Base-by-base conservation (phyloP, 2,797 vertebrate genomes). In the Epinephelus awoara region DNA sequence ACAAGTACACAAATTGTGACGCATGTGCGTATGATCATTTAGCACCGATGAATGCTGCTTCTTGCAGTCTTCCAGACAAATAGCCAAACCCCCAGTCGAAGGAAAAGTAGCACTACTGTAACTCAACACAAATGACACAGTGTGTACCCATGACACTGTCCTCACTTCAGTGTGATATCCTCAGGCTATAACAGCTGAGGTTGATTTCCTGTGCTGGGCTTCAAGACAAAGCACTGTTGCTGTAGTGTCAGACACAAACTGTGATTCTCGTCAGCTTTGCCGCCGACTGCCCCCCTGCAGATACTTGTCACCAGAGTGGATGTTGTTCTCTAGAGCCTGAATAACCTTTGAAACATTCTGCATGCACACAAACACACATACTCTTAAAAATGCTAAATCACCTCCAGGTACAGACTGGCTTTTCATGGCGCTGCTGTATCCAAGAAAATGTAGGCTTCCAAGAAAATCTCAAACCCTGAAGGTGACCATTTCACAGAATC, bases 161-260 rank as follows among this genome's bases (percentile, higher is more conserved):
- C 69, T 84, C 64, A 75, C 73, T 44, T 84, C 58, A 54, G 80
- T 88, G 76, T 81, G 69, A 90, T 72, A 75, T 90, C 76, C 79
- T 80, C 27, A 50, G 76, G 74, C 59, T 34, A 3, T 84, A 75
- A 70, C 54, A n/a, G 62, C 79, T 69, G 50, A 75, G 67, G 66
- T 61, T 75, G 54, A 86, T 90, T 89, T 89, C 85, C 84, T 85
- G 82, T 76, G 67, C 63, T 17, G 52, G 68, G 77, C 62, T 63
- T 82, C 51, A 69, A 65, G 61, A 77, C 85, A 84, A 81, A 88
- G 84, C 72, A 40, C 85, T 80, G 83, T 87, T 86, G 57, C 47
- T 61, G 80, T 75, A 25, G 61, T 73, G 87, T 87, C 77, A 65
- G 82, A 64, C 55, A 79, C 79, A 85, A 87, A 55, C 75, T 85